A percentile compares a stretch with the other conserved stretches of the same genome.
These are phyloP conservation scores for Mellivora capensis DNA, from an alignment of 2,113 vertebrate species.

Conservation along the genomic window DNA sequence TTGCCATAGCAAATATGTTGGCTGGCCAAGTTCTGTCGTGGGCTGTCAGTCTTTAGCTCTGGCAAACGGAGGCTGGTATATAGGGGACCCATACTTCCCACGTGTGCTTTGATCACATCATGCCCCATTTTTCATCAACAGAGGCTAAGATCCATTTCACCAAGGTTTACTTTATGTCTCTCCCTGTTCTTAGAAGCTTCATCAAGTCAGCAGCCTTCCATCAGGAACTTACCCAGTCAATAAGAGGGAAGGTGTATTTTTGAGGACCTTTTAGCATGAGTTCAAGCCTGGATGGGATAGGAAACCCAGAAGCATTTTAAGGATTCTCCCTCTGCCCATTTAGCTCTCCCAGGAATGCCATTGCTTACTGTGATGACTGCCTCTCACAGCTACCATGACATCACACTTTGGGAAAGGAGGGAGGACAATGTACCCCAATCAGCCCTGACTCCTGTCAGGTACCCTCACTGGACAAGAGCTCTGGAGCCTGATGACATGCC, in stretches of 20 bases:
- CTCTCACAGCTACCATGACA: background rate
- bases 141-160: background rate
- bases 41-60: background rate
- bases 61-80: background rate
- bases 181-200: background rate
- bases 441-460: background rate
- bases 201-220: conserved; percentile 1
- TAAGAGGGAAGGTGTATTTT: background rate
- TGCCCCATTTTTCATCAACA: background rate
- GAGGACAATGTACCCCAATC: background rate
- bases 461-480: background rate
- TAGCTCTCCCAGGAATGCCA: background rate
- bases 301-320: background rate
- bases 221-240: background rate
- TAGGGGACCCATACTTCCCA: background rate
- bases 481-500: background rate
- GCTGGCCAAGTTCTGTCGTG: background rate
- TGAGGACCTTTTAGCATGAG: background rate
- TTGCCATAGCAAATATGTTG: background rate
- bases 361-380: background rate
- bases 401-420: background rate
- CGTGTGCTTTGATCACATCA: background rate
- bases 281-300: background rate
- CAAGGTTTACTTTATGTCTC: conserved; percentile 11
- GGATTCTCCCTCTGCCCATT: background rate